Base-by-base conservation (phyloP, 2,888 invertebrate genomes). In the Coremacera marginata region DNA sequence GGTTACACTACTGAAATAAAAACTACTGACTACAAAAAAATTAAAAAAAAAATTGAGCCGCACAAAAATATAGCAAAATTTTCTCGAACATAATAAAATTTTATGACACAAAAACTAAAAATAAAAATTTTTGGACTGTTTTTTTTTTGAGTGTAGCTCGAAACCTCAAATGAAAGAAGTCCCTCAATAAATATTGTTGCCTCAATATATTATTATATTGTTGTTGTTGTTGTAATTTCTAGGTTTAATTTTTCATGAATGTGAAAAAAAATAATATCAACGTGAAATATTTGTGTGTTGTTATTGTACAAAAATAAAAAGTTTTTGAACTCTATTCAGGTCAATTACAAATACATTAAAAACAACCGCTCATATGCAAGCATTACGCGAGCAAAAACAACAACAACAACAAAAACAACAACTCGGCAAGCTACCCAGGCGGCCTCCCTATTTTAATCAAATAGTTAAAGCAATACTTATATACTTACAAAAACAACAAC, bases 291-390 rank as follows among this genome's bases (percentile, higher is more conserved):
- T 57, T 57, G 3, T n/a, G 57, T 57, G 37, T 71, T 71, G 57
- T 16, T 55, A 14, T 55, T n/a, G 57, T 52, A 9, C 31, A 16
- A 22, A 19, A 49, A 70, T n/a, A 25, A 22, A 71, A 49, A 37
- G 74, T 74, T 83, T 87, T 88, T 88, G 88, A 89, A 88, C 88
- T 88, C 86, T 88, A 88, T 88, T 89, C 87, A 88, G 89, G 88
- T 88, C 88, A 88, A 86, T 87, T 84, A 85, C 86, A 87, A 86
- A 86, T 85, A 87, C 87, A 86, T 87, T 85, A 84, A 84, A 84
- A 84, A 85, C 63, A 68, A 77, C 70, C 67, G 22, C 68, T 65
- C 27, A 25, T 19, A 75, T 70, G 57, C 65, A 65, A 37, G 27
- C 31, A 62, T 62, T 62, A 16, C 11, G 57, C 51, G 57, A 65